Conservation (phyloP, 2,888 invertebrate species). For the Trypoxylon attenuatum region DNA sequence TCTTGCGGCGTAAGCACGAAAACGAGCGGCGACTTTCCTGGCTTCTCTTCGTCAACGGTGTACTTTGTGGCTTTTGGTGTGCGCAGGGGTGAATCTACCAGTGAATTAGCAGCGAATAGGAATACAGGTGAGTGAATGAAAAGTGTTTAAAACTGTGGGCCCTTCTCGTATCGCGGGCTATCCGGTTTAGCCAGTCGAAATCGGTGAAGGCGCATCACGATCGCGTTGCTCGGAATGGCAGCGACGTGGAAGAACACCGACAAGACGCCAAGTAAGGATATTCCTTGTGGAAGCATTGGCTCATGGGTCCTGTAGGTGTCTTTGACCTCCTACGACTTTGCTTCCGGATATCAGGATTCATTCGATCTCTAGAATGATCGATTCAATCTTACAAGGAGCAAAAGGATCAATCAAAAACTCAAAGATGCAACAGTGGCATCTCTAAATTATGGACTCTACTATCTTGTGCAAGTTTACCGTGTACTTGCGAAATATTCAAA, state of each 20-base stretch:
- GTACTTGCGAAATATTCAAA: no score
- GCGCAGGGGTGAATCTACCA: neutral
- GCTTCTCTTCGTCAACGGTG: constrained; percentile 8
- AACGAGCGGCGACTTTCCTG: constrained; percentile 10
- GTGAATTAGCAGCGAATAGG: neutral
- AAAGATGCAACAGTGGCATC: no score
- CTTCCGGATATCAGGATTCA: neutral
- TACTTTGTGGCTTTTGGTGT: constrained; percentile 9
- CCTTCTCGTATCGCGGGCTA: neutral
- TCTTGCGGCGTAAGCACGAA: constrained; percentile 41
- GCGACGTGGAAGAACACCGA: neutral
- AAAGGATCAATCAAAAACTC: no score
- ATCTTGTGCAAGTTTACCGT: no score
- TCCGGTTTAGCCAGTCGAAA: no score
- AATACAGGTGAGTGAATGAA: constrained; percentile 5
- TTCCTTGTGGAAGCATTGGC: no score
- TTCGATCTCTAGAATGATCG: neutral
- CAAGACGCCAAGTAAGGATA: constrained; percentile 23
- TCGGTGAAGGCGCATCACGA: constrained; percentile 2
- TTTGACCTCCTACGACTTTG: neutral
- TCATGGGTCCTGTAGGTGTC: no score
- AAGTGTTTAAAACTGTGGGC: no score
- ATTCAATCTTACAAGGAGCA: no score
- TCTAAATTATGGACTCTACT: no score
- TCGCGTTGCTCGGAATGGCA: constrained; percentile 13